Conservation (phyloP, 2,888 invertebrate species). For the Coelinius sp. region DNA sequence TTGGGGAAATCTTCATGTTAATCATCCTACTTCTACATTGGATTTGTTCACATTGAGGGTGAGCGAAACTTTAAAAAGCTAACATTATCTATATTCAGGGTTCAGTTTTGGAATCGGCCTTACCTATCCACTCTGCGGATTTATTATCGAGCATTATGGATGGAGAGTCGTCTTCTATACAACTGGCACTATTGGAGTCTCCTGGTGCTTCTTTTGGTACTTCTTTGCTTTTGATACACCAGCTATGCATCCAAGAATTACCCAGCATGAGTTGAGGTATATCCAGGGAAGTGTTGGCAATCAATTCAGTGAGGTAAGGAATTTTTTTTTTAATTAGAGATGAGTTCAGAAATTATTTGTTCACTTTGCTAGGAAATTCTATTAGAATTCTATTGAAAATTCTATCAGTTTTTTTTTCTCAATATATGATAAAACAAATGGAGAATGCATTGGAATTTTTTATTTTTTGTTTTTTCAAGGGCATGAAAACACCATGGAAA, state of each 20-base stretch:
- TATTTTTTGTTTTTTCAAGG: conserved; percentile 49
- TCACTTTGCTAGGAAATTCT: neutral
- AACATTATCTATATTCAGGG: conserved; percentile 72
- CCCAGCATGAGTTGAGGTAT: conserved; percentile 76
- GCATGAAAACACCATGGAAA: conserved; percentile 77
- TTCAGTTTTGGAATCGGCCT: conserved; percentile 83
- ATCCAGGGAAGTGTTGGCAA: conserved; percentile 76
- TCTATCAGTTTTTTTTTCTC: no score
- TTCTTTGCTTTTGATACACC: conserved; percentile 80
- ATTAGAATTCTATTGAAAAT: neutral
- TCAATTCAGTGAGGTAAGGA: conserved; percentile 71
- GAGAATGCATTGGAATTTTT: no score
- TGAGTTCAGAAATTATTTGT: neutral
- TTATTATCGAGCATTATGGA: conserved; percentile 78
- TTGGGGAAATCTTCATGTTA: conserved; percentile 60
- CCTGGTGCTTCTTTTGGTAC: conserved; percentile 81
- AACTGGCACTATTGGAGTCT: conserved; percentile 76
- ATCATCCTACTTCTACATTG: conserved; percentile 60
- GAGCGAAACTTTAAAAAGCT: conserved; percentile 66
- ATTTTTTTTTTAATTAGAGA: neutral
- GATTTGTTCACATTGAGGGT: conserved; percentile 59
- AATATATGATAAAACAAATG: no score
- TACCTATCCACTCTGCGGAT: conserved; percentile 80
- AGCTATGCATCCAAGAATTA: conserved; percentile 78
- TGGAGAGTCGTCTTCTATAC: conserved; percentile 81